Conservation (phyloP, 2,113 vertebrate genomes). For the Psilopsiagon aymara region DNA sequence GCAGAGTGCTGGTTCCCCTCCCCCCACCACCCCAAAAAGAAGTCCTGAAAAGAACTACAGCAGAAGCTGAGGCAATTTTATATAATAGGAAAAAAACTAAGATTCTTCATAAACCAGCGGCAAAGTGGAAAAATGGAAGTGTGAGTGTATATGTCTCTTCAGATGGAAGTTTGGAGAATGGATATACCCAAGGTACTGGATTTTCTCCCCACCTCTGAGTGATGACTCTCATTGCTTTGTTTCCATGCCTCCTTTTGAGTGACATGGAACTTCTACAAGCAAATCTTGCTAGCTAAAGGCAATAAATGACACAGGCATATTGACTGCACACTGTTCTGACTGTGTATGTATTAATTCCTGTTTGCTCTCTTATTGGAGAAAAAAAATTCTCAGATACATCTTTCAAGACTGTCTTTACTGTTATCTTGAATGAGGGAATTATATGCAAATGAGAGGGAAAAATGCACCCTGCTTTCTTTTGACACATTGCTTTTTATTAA, state of each 20-base stretch:
- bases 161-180: not conserved
- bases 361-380: not conserved
- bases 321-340: not conserved
- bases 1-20: not conserved
- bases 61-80: not conserved
- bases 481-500: not conserved
- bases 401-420: not conserved
- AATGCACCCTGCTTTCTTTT: not conserved
- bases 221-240: not conserved
- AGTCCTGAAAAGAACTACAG: not conserved
- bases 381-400: not conserved
- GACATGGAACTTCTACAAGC: not conserved
- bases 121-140: not conserved
- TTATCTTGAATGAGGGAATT: not conserved
- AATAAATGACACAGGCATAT: not conserved
- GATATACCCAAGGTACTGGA: not conserved
- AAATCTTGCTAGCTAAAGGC: not conserved
- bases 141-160: not conserved
- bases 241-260: not conserved
- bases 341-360: not conserved
- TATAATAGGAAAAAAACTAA: not conserved
- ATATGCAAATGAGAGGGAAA: rapidly evolving
- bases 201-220: not conserved
- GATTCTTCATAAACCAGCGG: not conserved
- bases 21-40: not conserved